Evolutionary conservation across 2,113 vertebrate species (phyloP), one percentile per base, ranked within the genome.

Genomic region (Prolemur simus): DNA sequence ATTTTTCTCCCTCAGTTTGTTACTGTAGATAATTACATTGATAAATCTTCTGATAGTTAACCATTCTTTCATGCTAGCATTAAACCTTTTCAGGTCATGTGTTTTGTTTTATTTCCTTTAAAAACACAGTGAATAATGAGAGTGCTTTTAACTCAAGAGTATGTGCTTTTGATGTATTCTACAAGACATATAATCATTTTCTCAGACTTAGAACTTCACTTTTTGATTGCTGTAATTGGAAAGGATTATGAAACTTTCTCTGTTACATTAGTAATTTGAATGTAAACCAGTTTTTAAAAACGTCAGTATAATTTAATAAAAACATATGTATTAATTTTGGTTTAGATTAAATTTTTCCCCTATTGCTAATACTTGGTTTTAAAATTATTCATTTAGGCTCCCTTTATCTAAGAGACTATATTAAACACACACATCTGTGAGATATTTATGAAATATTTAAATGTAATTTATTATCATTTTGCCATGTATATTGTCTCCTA

Each of bases 221-320:
- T 97, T 95, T 86, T 95, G 76, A 96, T 95, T 97, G n/a, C 37
- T 87, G 2, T 87, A 97, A 97, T 97, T 93, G 89, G 20, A 64
- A 45, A 94, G 86, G 64, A 87, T 92, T 92, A 82, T 80, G n/a
- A 87, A 87, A 87, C 64, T 81, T 84, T 81, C 63, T n/a, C 23
- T 95, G 34, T 95, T 93, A 78, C 37, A 73, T 68, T n/a, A 54
- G 23, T 94, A 56, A 87, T 84, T 95, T 96, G 89, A 87, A 87
- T 95, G 60, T 74, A 97, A 96, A 97, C 39, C 60, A 60, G 34
- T 86, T 94, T 94, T 90, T 29, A 11, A 60, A 60, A 60, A 97
- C 95, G 91, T 86, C 37, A 81, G 84, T 87, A 82, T 68, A 90
- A 96, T 93, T 97, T 94, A 87, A 74, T 74, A 74, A 94, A 92